Base-by-base conservation (phyloP, 1,140 invertebrate genomes). In the Drosophila saltans region DNA sequence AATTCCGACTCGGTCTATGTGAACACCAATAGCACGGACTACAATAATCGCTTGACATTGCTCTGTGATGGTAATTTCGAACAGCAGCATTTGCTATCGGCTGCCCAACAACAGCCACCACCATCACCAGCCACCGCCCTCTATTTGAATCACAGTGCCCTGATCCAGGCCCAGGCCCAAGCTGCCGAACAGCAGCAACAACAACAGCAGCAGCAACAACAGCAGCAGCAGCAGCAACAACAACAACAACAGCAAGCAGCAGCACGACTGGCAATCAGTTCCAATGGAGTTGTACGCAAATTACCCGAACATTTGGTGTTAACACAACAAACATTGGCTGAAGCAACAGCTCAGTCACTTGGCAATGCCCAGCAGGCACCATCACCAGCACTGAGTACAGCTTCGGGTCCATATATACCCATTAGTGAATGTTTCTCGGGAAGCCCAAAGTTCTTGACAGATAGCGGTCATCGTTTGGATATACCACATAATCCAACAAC, bases 371-470 rank as follows among this genome's bases (percentile, higher is more conserved):
- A 80, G 24, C 80, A 94, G 91, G 94, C 94, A 69, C 45, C 45
- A 16, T 95, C 94, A 10, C 94, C 94, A n/a, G 94, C 94, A 2
- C 92, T 93, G 11, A 94, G 94, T 72, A 94, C 93, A 28, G 94
- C 94, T 33, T 94, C 95, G 3, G 95, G 95, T 3, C 96, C 96
- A 0, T 97, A 97, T 81, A 97, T 97, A 93, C 95, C 96, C 28
- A 96, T 97, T 75, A 98, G 97, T 66, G 97, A 98, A 92, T 98
- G 98, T 92, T 96, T 97, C 72, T 97, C 97, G 63, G 98, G 98
- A 52, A 94, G 94, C 69, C 94, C 95, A 8, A 85, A 85, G 30
- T 79, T 92, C 16, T 64, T 91, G 58, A 63, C 74, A 30, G 72
- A 66, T 24, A 66, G 68, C 41, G 72, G 55, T 3, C 28, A 40